A percentile compares a stretch with the other conserved stretches of the same genome.
Evolutionary conservation across 2,113 vertebrate species (phyloP).

Genomic region (Catharus bicknelli): DNA sequence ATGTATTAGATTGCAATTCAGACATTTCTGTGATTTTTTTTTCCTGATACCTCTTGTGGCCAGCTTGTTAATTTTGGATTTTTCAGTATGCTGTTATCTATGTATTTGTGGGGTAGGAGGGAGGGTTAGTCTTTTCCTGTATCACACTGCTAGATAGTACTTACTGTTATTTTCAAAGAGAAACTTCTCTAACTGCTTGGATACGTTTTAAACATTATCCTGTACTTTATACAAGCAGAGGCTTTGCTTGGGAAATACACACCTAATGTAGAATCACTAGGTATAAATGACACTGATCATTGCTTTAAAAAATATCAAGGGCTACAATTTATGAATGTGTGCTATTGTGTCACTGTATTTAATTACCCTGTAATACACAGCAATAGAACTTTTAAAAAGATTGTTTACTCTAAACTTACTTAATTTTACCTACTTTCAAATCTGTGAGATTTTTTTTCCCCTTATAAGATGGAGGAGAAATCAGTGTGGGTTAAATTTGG

Average conservation of each 20-base stretch:
- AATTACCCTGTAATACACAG: constrained; percentile 1
- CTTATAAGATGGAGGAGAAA: not conserved
- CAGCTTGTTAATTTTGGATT: not conserved
- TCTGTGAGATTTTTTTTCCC: not conserved
- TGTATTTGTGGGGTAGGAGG: not conserved
- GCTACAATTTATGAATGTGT: constrained; percentile 14
- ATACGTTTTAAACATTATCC: not conserved
- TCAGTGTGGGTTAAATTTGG: not conserved
- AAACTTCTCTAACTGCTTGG: not conserved
- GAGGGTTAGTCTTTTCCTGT: not conserved
- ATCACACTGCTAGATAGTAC: not conserved
- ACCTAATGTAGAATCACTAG: not conserved
- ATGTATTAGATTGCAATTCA: not conserved
- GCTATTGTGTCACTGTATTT: not conserved
- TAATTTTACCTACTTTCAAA: not conserved
- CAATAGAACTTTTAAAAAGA: not conserved
- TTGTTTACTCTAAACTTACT: not conserved
- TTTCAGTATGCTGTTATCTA: not conserved
- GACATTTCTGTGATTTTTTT: not conserved
- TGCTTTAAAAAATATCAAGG: constrained; percentile 35
- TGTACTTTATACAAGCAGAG: not conserved
- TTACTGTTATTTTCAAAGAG: not conserved
- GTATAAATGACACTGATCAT: not conserved
- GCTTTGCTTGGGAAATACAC: not conserved
- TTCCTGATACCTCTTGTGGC: not conserved